Percentiles rank a stretch among this genome's conserved stretches.
These are phyloP conservation scores for Crotalus adamanteus DNA, from an alignment of 2,797 vertebrate genomes.

Conservation along the genomic window DNA sequence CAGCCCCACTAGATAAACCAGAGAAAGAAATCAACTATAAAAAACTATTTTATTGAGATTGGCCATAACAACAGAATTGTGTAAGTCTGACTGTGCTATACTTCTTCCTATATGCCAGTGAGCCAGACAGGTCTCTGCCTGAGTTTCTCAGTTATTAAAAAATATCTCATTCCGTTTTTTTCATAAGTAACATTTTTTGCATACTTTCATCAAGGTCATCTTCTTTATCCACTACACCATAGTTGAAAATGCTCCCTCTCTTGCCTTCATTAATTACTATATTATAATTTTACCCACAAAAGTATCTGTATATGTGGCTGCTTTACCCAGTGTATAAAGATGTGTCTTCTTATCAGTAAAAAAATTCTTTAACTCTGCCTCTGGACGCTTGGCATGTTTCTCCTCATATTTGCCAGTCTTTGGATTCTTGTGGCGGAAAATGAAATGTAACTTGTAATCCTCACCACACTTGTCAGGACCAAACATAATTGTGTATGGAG, in stretches of 20 bases:
- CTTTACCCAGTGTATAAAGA: slow-evolving; percentile 88
- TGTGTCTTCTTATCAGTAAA: slow-evolving; percentile 98
- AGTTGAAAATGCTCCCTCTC: background rate
- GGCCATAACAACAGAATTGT: background rate
- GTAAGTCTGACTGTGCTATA: background rate
- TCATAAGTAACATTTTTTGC: background rate
- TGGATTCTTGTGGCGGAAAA: slow-evolving; percentile 96
- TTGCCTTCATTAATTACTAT: background rate
- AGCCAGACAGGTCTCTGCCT: background rate
- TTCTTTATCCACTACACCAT: background rate
- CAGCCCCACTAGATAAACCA: background rate
- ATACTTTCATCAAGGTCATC: background rate
- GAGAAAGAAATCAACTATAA: background rate
- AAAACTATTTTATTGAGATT: background rate
- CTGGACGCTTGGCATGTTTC: slow-evolving; percentile 94
- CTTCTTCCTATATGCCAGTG: background rate
- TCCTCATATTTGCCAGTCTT: slow-evolving; percentile 92
- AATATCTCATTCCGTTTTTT: background rate
- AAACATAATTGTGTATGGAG: slow-evolving; percentile 98
- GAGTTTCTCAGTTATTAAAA: background rate
- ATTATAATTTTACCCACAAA: background rate
- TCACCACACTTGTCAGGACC: slow-evolving; percentile 98
- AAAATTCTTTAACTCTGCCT: slow-evolving; percentile 89
- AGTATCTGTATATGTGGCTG: background rate
- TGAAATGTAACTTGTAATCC: slow-evolving; percentile 98